A percentile compares a stretch with the other conserved stretches of the same genome.
phyloP scores from a whole-genome alignment of 2,113 vertebrate species.

The Anolis carolinensis region DNA sequence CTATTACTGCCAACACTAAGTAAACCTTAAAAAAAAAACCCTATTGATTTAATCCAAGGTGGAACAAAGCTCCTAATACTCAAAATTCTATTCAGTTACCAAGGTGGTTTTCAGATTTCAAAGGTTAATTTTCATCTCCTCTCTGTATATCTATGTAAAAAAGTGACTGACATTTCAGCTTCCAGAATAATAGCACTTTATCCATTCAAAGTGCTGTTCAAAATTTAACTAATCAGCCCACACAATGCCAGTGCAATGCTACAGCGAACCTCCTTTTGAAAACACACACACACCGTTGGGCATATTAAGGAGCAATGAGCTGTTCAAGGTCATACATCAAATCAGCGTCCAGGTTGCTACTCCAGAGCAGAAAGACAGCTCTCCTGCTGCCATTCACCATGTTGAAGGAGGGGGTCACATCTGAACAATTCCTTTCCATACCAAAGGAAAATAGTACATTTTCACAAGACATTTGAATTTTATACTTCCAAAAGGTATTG shows the following conservation, averaged over 20 bases:
- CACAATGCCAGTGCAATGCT: constrained; percentile 27
- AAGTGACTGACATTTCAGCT: constrained; percentile 18
- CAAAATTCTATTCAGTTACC: constrained; percentile 1
- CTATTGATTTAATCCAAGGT: background rate
- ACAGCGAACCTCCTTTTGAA: constrained; percentile 23
- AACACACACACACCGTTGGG: background rate
- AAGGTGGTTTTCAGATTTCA: constrained; percentile 35
- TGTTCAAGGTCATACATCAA: background rate
- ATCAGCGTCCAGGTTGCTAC: background rate
- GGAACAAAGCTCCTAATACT: constrained; percentile 9
- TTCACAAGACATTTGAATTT: background rate
- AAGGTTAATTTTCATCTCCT: constrained; percentile 22
- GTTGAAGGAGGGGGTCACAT: background rate
- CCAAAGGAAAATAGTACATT: background rate
- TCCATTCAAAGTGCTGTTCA: constrained; percentile 17
- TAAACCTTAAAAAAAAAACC: background rate
- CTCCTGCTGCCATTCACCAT: background rate
- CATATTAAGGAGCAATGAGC: constrained; percentile 1
- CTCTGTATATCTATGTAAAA: background rate
- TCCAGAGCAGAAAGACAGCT: constrained; percentile 6
- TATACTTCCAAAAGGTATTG: background rate
- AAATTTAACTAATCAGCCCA: constrained; percentile 22
- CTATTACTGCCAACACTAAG: constrained; percentile 19
- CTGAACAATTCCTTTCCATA: background rate
- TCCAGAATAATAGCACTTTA: constrained; percentile 23